Evolutionary conservation across 92 coral and sea anemone genomes (phyloP), one percentile per base, ranked within the genome.

Genomic region (Porites evermanni): DNA sequence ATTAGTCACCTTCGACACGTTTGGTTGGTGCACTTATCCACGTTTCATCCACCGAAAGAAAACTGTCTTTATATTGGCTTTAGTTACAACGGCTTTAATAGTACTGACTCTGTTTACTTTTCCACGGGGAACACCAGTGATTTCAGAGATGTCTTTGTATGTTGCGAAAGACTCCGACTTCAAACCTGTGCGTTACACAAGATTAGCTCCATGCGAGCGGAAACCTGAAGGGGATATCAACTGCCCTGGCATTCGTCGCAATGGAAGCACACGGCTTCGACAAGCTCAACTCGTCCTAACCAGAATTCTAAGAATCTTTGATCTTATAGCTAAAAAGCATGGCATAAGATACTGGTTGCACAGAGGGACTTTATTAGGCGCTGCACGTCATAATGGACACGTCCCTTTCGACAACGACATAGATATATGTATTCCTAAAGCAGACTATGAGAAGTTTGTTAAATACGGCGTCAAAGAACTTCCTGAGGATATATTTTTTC

Each of bases 401-500:
- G 76, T 75, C 11, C 91, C 91, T 6, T 76, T 88, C 63, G 91
- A 88, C 68, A 32, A 52, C 72, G 91, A 88, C 53, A 54, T 88
- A 4, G 91, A 88, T 50, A 53, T 88, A 0, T 79, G 77, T 20
- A 66, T 88, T 21, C 74, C 78, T 9, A 67, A 67, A 53, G 60
- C 68, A 18, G 91, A 88, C 56, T 88, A 19, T 67, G 67, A 75
- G 24, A 88, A 75, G 67, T 70, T 88, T 12, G 19, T 54, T 4
- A 29, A 54, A n/a, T 79, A 47, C 9, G 83, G 79, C 10, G 67
- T 64, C 58, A 32, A 24, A 16, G 88, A 82, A 7, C 88, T 88
- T 7, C 91, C 91, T 4, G 76, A 70, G 6, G 91, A 83, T 64
- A 78, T 83, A 26, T 88, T 88, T 63, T 83, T 83, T 51, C 91